A percentile compares a stretch with the other conserved stretches of the same genome.
Conservation (phyloP, 2,888 invertebrate species). For the Candidula unifasciata region DNA sequence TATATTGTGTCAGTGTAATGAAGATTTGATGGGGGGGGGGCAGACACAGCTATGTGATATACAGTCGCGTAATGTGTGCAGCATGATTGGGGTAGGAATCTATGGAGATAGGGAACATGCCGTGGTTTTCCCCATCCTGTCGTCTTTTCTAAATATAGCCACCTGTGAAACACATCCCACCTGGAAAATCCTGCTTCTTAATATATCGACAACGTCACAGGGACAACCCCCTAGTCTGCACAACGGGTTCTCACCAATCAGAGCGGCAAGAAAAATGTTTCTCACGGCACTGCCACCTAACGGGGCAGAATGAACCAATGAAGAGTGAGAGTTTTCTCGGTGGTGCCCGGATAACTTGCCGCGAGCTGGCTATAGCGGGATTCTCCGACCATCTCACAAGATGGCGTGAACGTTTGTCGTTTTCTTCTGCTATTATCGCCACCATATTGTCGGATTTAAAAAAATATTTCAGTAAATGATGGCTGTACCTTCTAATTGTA, state of each 20-base stretch:
- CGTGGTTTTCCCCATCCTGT: constrained; percentile 25
- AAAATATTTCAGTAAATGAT: background rate
- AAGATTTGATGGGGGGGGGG: too few species aligned
- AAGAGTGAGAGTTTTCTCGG: background rate
- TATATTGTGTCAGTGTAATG: too few species aligned
- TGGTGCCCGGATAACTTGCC: constrained; percentile 19
- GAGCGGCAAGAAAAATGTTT: background rate
- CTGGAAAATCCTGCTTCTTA: constrained; percentile 42
- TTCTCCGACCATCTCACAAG: constrained; percentile 26
- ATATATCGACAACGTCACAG: constrained; percentile 24
- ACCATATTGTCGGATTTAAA: background rate
- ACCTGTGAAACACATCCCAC: background rate
- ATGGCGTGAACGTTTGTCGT: constrained; percentile 30
- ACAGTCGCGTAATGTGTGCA: too few species aligned
- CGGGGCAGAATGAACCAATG: constrained; percentile 30
- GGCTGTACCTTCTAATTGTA: constrained; percentile 12
- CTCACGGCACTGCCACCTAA: constrained; percentile 17
- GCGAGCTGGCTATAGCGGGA: constrained; percentile 7
- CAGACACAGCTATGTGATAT: too few species aligned
- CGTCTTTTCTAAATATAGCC: constrained; percentile 9
- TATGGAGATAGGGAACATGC: background rate
- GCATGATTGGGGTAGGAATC: too few species aligned
- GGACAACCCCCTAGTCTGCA: background rate
- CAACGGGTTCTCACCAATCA: constrained; percentile 32
- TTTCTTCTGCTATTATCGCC: background rate